phyloP scores from a whole-genome alignment of 1,140 invertebrate species.

The Zelostemma sp. region DNA sequence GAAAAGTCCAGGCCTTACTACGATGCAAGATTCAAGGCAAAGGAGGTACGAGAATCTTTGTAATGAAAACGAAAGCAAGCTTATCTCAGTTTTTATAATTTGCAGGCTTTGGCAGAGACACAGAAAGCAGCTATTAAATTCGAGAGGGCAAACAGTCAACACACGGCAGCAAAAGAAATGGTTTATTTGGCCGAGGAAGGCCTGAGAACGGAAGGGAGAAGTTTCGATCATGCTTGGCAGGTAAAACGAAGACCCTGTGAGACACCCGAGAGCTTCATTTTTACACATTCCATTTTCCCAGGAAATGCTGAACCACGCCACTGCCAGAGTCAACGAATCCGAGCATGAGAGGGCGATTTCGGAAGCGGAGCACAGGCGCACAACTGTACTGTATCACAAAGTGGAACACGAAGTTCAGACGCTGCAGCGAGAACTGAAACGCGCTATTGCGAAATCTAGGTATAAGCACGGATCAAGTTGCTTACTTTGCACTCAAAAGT shows the following conservation, averaged over 20 bases:
- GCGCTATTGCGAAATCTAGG: conserved; percentile 80
- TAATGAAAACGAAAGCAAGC: too few species aligned
- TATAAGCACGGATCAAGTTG: conserved; percentile 49
- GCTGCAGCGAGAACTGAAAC: conserved; percentile 78
- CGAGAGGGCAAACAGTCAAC: conserved; percentile 90
- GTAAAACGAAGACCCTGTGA: conserved; percentile 29
- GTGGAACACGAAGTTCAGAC: conserved; percentile 76
- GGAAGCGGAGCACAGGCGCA: conserved; percentile 77
- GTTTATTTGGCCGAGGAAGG: conserved; percentile 92
- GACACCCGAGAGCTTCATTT: too few species aligned
- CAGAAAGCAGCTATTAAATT: conserved; percentile 92
- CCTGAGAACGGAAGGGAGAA: conserved; percentile 74
- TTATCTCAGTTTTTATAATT: too few species aligned
- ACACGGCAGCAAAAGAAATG: conserved; percentile 96
- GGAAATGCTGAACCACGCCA: conserved; percentile 98
- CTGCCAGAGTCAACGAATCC: conserved; percentile 84
- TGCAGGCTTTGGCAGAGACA: conserved; percentile 73
- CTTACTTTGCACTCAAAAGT: conserved; percentile 25
- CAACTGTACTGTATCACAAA: conserved; percentile 75
- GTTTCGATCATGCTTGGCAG: conserved; percentile 94
- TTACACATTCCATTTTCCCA: conserved; percentile 11
- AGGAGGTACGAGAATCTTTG: conserved; percentile 73
- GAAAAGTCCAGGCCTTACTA: conserved; percentile 93
- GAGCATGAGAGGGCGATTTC: conserved; percentile 79
- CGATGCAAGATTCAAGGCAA: conserved; percentile 83